Percentiles rank a stretch among this genome's conserved stretches.
Evolutionary conservation across 2,797 vertebrate species (phyloP).

Genomic region (Myripristis jacobus): DNA sequence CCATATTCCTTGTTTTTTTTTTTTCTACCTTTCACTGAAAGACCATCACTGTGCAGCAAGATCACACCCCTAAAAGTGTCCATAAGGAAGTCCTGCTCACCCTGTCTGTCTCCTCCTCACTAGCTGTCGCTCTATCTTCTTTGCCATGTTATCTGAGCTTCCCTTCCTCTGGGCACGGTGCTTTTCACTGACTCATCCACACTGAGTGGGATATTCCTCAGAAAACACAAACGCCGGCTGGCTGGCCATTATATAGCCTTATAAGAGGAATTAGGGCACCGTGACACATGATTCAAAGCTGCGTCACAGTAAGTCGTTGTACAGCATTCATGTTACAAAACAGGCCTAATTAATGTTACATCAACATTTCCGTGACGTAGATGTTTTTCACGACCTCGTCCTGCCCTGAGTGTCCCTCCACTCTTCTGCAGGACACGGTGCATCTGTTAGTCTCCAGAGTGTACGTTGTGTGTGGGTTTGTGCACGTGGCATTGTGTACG

Average conservation of each 20-base stretch:
- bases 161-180: conserved; percentile 6
- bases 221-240: conserved; percentile 35
- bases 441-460: background rate
- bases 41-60: conserved; percentile 17
- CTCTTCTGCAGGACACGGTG: background rate
- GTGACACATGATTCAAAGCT: conserved; percentile 49
- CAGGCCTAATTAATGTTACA: conserved; percentile 16
- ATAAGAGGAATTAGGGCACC: conserved; percentile 38
- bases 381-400: background rate
- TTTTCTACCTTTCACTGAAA: background rate
- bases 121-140: conserved; percentile 20
- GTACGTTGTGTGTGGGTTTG: background rate
- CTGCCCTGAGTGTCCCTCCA: background rate
- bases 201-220: conserved; percentile 28
- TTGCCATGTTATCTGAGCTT: conserved; percentile 29
- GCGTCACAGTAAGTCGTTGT: conserved; percentile 15
- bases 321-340: conserved; percentile 25
- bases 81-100: conserved; percentile 28
- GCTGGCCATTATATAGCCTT: conserved; percentile 33
- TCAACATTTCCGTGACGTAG: background rate
- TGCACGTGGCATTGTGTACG: background rate
- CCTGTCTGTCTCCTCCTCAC: conserved; percentile 2
- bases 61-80: conserved; percentile 25
- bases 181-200: conserved; percentile 47
- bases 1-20: background rate